Conservation (phyloP, 2,888 invertebrate genomes). For the Ophonus ardosiacus region DNA sequence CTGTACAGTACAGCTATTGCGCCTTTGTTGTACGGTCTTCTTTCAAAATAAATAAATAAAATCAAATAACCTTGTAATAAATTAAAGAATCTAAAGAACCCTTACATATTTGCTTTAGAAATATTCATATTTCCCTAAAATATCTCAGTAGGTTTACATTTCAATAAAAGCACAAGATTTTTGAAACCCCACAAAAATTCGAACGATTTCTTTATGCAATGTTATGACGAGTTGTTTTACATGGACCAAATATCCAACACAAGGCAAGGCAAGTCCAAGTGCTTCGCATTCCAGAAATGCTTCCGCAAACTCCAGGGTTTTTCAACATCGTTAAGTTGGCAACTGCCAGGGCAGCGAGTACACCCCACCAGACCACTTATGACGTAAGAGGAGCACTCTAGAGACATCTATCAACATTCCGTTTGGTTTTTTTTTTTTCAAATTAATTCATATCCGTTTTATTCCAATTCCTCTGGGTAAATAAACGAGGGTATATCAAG, state of each 20-base stretch:
- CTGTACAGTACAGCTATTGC: too few relatives aligned
- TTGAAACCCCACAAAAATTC: not conserved
- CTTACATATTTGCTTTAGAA: not conserved
- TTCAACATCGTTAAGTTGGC: slow-evolving; percentile 38
- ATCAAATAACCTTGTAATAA: too few relatives aligned
- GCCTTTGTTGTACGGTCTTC: too few relatives aligned
- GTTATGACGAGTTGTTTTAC: not conserved
- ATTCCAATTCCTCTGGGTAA: not conserved
- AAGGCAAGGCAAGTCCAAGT: not conserved
- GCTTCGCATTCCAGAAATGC: slow-evolving; percentile 25
- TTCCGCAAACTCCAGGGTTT: slow-evolving; percentile 2
- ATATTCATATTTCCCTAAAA: not conserved
- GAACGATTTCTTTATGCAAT: not conserved
- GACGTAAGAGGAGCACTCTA: slow-evolving; percentile 3
- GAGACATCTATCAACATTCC: not conserved
- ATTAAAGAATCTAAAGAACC: too few relatives aligned
- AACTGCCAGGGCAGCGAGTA: not conserved
- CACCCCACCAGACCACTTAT: slow-evolving; percentile 13
- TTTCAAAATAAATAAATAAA: too few relatives aligned
- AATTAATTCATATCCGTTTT: not conserved
- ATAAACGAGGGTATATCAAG: not conserved
- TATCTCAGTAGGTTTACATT: not conserved
- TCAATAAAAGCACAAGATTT: not conserved
- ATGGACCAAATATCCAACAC: not conserved
- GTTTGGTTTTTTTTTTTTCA: not conserved